Evolutionary conservation across 1,140 invertebrate genomes (phyloP), one percentile per base, ranked within the genome.

Genomic region (Leguminivora glycinivorella): DNA sequence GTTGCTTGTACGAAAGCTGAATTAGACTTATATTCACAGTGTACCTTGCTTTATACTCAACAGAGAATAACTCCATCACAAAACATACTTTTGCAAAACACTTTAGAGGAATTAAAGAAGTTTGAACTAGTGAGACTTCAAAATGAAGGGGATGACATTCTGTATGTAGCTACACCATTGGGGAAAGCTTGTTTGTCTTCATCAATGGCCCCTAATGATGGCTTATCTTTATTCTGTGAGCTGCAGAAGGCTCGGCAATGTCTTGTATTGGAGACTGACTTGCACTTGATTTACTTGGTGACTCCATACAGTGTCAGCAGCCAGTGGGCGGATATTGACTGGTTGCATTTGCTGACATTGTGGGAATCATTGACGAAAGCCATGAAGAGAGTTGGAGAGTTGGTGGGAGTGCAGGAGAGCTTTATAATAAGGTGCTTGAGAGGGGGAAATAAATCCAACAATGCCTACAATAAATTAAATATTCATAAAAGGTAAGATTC

Each of bases 211-310:
- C 98, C 98, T 0, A 96, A 96, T 85, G 98, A 99, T 85, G 98
- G 97, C 2, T 91, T 99, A 3, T 93, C 95, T 31, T 93, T 99
- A 19, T 97, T 99, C 82, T 94, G 95, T 77, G 98, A 99, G 87
- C 85, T 99, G n/a, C 95, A 98, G 83, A 96, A 95, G 89, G 98
- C 98, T 0, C 92, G 98, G 52, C 95, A 95, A 79, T 96, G 96
- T 80, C 96, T 99, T 87, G 97, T 98, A 0, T 91, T 99, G 7
- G 98, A 99, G 82, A 97, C 96, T 76, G 98, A 99, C 83, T 93
- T 99, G 0, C 99, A 99, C 90, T 94, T 99, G 34, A 94, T 99
- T 60, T 99, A 99, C 91, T 92, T 98, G 78, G 97, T 98, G 1
- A 98, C 97, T 4, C 97, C 97, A 0, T 96, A 97, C 69, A 96